phyloP scores from a whole-genome alignment of 2,888 invertebrate genomes.

The Eudemis profundana region DNA sequence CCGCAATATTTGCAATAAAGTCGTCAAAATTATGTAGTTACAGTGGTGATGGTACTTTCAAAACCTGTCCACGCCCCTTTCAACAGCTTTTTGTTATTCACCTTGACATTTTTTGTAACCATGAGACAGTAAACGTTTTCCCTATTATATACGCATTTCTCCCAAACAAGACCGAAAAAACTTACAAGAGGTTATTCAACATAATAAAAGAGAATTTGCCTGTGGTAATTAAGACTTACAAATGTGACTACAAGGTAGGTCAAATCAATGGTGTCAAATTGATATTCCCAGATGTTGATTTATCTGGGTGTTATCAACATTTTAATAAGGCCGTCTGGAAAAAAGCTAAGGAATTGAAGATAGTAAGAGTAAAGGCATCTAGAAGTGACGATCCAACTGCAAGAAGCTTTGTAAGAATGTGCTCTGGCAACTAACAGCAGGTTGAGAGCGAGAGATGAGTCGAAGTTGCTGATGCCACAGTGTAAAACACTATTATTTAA shows the following conservation, averaged over 20 bases:
- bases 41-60: constrained; percentile 10
- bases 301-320: constrained; percentile 1
- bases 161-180: no score
- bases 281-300: not conserved
- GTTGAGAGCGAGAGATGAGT: no score
- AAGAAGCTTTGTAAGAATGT: constrained; percentile 3
- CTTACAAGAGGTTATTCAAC: constrained; percentile 9
- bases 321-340: constrained; percentile 11
- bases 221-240: not conserved
- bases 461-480: no score
- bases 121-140: not conserved
- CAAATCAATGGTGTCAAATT: constrained; percentile 4
- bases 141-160: not conserved
- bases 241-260: not conserved
- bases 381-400: constrained; percentile 10
- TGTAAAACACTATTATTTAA: no score
- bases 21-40: constrained; percentile 8
- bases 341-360: constrained; percentile 2
- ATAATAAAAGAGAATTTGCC: constrained; percentile 6
- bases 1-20: constrained; percentile 5
- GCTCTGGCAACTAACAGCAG: no score
- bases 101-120: constrained; percentile 7
- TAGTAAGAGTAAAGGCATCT: constrained; percentile 1
- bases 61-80: constrained; percentile 9
- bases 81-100: constrained; percentile 10